Evolutionary conservation across 2,888 invertebrate genomes (phyloP).

Genomic region (Herminia tarsipennalis): DNA sequence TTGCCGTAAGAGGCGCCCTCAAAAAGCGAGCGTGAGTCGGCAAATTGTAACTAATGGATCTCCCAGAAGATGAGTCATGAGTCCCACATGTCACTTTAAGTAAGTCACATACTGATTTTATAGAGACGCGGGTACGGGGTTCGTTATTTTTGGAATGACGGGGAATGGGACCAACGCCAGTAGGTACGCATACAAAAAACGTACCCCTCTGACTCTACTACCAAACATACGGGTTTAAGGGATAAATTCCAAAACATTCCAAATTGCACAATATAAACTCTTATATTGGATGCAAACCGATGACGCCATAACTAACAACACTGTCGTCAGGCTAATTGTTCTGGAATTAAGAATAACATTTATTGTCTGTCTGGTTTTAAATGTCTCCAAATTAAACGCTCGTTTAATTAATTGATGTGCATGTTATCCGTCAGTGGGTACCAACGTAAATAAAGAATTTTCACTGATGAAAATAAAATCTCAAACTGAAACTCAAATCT

Average conservation of each 20-base stretch:
- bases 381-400: constrained; percentile 34
- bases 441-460: not conserved
- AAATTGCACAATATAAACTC: too few species aligned
- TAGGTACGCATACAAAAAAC: constrained; percentile 37
- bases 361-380: constrained; percentile 51
- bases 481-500: not conserved
- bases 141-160: constrained; percentile 55
- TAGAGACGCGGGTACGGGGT: constrained; percentile 55
- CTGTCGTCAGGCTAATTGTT: constrained; percentile 56
- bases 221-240: constrained; percentile 1
- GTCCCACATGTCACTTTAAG: constrained; percentile 69
- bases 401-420: constrained; percentile 38
- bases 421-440: not conserved
- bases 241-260: too few species aligned
- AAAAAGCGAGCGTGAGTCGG: constrained; percentile 76
- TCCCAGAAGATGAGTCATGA: constrained; percentile 72
- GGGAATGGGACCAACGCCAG: constrained; percentile 20
- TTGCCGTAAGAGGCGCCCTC: constrained; percentile 54
- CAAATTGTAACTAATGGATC: constrained; percentile 78
- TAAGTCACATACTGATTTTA: constrained; percentile 60
- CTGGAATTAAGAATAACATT: constrained; percentile 60
- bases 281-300: too few species aligned
- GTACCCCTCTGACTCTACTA: constrained; percentile 28
- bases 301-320: too few species aligned
- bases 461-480: not conserved